phyloP scores from a whole-genome alignment of 1,140 invertebrate species.

The Pissodes strobi region DNA sequence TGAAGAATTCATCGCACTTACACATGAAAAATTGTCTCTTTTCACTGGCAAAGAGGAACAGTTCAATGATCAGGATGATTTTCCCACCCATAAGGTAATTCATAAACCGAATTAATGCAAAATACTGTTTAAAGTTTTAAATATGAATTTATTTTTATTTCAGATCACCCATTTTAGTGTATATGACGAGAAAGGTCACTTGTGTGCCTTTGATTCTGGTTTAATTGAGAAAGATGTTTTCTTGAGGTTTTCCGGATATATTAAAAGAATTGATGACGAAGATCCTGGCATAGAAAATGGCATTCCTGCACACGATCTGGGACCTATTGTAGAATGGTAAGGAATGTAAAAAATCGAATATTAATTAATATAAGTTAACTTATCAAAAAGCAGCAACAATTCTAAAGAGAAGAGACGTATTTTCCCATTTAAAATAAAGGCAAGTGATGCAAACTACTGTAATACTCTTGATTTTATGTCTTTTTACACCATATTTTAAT shows the following conservation, averaged over 20 bases:
- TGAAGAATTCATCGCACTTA: conserved; percentile 78
- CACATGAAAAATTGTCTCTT: conserved; percentile 73
- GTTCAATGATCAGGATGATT: conserved; percentile 62
- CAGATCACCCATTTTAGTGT: conserved; percentile 64
- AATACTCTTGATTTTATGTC: too few relatives aligned
- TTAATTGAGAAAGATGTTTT: conserved; percentile 76
- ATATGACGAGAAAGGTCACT: conserved; percentile 81
- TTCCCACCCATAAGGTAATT: conserved; percentile 71
- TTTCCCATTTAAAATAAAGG: too few relatives aligned
- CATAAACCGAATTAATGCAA: too few relatives aligned
- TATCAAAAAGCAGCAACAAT: too few relatives aligned
- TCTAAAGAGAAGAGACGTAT: too few relatives aligned
- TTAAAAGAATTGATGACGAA: conserved; percentile 83
- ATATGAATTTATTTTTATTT: too few relatives aligned
- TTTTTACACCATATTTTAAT: too few relatives aligned
- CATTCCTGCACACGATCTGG: conserved; percentile 75
- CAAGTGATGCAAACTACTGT: too few relatives aligned
- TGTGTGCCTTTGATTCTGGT: conserved; percentile 80
- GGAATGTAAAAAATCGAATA: too few relatives aligned
- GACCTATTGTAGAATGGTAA: conserved; percentile 89
- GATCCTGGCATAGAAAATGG: conserved; percentile 71
- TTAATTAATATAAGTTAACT: too few relatives aligned
- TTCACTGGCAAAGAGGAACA: conserved; percentile 67
- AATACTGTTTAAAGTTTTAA: too few relatives aligned
- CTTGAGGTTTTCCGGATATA: conserved; percentile 76